Evolutionary conservation across 2,113 vertebrate species (phyloP), one percentile per base, ranked within the genome.

Genomic region (Myocastor coypus): DNA sequence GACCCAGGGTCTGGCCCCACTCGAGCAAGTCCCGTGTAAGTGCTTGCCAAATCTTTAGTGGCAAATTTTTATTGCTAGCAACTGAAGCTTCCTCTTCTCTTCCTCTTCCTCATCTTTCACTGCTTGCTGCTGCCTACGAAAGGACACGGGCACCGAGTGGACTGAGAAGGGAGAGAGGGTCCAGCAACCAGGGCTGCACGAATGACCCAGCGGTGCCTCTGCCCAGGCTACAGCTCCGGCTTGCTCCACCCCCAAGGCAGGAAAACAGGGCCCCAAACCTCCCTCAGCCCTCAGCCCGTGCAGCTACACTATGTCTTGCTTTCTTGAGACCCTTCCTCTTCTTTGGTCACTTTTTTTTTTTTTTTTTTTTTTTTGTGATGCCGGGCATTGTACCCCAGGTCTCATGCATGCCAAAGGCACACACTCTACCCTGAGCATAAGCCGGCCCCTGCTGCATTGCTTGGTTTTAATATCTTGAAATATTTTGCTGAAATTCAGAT

Each of bases 401-500:
- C 37, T 50, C 57, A 10, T 57, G 14, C 46, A 55, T 80, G 26
- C 4, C 9, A 40, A 28, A 64, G 78, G 7, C 28, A 68, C 22
- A 42, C 5, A 20, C 13, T n/a, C 7, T 80, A 34, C 19, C 46
- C 46, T 63, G 26, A 32, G 37, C 85, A 37, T 3, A 28, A 24
- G 7, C 34, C 40, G 22, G 5, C 1, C 20, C 73, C 12, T 28
- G 10, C n/a, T n/a, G 20, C 24, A 11, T 77, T 78, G 40, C n/a
- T 71, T 82, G 42, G 34, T 59, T 77, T 89, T 83, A 42, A 75
- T 94, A 63, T 92, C 37, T 61, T 68, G 1, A 55, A 83, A 52
- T 14, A 75, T 13, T 73, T 83, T 40, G 73, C 68, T 75, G 80
- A 97, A 86, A 95, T 91, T 89, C n/a, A 92, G 7, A 89, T 52